Evolutionary conservation across 1,140 invertebrate species (phyloP).

Genomic region (Maconellicoccus hirsutus): DNA sequence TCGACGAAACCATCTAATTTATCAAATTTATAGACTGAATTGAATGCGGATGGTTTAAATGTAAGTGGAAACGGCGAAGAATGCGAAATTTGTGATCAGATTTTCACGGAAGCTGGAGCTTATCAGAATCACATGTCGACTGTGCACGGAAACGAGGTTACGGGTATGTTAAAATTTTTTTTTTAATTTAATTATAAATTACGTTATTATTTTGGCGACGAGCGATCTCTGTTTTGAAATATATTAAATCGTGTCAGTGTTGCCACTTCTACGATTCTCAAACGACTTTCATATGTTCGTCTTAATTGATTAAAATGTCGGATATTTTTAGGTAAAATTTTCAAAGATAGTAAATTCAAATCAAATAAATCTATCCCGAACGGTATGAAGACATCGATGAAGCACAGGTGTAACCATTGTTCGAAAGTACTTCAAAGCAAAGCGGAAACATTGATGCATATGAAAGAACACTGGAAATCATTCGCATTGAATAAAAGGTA

Average conservation of each 20-base stretch:
- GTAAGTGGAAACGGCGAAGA: background rate
- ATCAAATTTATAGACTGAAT: no score
- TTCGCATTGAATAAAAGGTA: slow-evolving; percentile 2
- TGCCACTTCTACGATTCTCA: no score
- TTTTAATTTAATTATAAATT: no score
- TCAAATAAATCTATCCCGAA: background rate
- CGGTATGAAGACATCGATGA: background rate
- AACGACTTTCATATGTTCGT: no score
- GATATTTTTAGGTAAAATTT: background rate
- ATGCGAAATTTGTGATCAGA: background rate
- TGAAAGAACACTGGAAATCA: background rate
- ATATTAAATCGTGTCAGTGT: no score
- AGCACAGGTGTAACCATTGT: background rate
- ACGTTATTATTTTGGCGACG: no score
- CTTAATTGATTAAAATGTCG: no score
- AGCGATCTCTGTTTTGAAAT: no score
- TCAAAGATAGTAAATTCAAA: background rate
- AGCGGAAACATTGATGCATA: background rate
- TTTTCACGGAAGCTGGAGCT: background rate
- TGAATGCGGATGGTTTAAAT: no score
- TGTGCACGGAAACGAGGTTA: background rate
- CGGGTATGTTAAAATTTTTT: background rate
- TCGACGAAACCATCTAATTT: no score
- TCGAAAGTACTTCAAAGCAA: background rate
- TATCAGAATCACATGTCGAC: background rate